Evolutionary conservation across 2,888 invertebrate species (phyloP), one percentile per base, ranked within the genome.

Genomic region (Pemphredon lugubris): DNA sequence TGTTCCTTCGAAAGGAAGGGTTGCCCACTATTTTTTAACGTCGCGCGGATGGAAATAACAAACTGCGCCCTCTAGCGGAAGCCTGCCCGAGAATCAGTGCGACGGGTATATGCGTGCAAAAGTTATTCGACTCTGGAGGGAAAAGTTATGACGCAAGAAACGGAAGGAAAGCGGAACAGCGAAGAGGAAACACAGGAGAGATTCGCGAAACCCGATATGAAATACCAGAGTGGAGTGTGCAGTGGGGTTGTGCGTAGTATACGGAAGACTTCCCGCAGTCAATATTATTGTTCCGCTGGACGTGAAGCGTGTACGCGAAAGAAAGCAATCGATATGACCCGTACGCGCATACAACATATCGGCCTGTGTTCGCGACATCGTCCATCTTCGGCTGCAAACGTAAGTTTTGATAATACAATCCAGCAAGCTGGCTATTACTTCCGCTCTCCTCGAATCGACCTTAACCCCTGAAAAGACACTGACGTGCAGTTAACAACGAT

Each of bases 211-310:
- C 55, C 61, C 58, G 66, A 79, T 74, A 75, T 74, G 77, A 66
- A 77, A 79, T 76, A 69, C 53, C 66, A 53, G 73, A 65, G 57
- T 59, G 60, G 68, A 51, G 39, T 58, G 26, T 40, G 60, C 54
- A 39, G 48, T 53, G 7, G 3, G 26, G 9, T 30, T 30, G 55
- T 37, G 63, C 53, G 44, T 58, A 39, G 54, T 64, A 57, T 53
- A 58, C 48, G 53, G 53, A 58, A 72, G 63, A 53, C 67, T 75
- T 48, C 50, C 63, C 53, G 58, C 72, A 77, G 81, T 79, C 77
- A 75, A 81, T 79, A 81, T 79, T 79, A 79, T 77, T 69, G 72
- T 72, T 79, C 71, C 34, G 68, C 44, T 57, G 72, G 53, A 69
- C 67, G 66, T 37, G 63, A 51, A n/a, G n/a, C 47, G 47, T 64